Conservation (phyloP, 2,888 invertebrate genomes). For the Sminthurinus aureus region DNA sequence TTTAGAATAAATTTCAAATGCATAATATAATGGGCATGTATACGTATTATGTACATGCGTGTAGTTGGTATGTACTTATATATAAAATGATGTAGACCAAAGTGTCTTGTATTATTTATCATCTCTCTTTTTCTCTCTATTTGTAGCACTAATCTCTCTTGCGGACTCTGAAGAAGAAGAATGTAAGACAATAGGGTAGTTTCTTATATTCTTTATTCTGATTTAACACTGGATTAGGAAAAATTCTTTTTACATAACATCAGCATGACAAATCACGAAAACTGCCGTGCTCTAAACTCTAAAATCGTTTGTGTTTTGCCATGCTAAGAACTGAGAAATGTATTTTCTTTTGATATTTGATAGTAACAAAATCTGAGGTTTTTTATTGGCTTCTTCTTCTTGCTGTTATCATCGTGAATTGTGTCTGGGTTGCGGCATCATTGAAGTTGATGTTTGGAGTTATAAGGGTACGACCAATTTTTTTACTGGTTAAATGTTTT, state of each 20-base stretch:
- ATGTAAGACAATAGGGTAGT: not conserved
- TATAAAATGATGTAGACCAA: no score
- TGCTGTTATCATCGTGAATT: constrained; percentile 33
- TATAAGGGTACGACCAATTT: constrained; percentile 11
- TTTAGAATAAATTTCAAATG: no score
- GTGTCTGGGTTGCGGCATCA: constrained; percentile 31
- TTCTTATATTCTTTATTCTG: not conserved
- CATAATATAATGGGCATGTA: no score
- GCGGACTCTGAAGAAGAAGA: constrained; percentile 10
- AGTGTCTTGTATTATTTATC: not conserved
- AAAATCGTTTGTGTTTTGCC: no score
- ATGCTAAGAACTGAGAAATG: no score
- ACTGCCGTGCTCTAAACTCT: no score
- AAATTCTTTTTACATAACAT: not conserved
- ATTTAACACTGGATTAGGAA: not conserved
- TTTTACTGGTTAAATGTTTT: no score
- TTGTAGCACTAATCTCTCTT: constrained; percentile 13
- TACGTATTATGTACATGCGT: no score
- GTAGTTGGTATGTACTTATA: no score
- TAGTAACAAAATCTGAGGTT: constrained; percentile 17
- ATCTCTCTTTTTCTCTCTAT: not conserved
- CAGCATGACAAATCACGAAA: not conserved
- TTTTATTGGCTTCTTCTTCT: constrained; percentile 39
- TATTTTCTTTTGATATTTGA: not conserved
- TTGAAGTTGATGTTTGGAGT: constrained; percentile 36